Base-by-base conservation (phyloP, 2,113 vertebrate genomes). In the Leptocoma aspasia region DNA sequence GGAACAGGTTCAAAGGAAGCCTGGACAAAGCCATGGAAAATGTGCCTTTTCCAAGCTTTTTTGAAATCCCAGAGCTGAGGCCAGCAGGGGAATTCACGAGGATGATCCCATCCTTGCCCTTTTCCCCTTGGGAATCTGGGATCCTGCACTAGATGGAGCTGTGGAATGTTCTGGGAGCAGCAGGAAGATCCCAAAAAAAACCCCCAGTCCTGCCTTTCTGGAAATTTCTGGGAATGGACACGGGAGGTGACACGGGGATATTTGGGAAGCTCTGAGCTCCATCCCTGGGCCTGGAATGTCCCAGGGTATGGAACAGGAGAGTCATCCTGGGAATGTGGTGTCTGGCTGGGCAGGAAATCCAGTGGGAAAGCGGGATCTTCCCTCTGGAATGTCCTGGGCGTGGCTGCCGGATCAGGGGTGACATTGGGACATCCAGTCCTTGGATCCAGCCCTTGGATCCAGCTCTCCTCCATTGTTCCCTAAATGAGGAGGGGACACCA, bases 1-100 rank as follows among this genome's bases (percentile, higher is more conserved):
- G 5, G 39, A 86, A 47, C 31, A 27, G 59, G 76, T 72, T 92
- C 90, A 89, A 72, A 89, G 83, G 44, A 44, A 69, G 79, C 56
- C 28, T 15, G 84, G 76, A 86, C 90, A 86, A 89, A 83, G 68
- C 49, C 16, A 0, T 1, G 37, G 72, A 47, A 76, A 77, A 76
- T 22, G n/a, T 17, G 13, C 41, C 22, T 64, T 88, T 42, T 33
- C 19, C 31, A 22, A 54, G 68, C 15, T 52, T 50, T 50, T 35
- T 45, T 72, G n/a, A 44, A 78, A 52, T n/a, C 45, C 61, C 10
- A 3, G 77, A 71, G 27, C 11, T 1, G 39, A 63, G 69, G 54
- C 16, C 26, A 15, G 57, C 52, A 7, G 90, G 39, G 49, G 44
- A 7, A 37, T 76, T 71, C 1, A 2, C 42, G 54, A 53, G 50